Evolutionary conservation across 2,888 invertebrate genomes (phyloP).

Genomic region (Sinopyrophorus schimmeli): DNA sequence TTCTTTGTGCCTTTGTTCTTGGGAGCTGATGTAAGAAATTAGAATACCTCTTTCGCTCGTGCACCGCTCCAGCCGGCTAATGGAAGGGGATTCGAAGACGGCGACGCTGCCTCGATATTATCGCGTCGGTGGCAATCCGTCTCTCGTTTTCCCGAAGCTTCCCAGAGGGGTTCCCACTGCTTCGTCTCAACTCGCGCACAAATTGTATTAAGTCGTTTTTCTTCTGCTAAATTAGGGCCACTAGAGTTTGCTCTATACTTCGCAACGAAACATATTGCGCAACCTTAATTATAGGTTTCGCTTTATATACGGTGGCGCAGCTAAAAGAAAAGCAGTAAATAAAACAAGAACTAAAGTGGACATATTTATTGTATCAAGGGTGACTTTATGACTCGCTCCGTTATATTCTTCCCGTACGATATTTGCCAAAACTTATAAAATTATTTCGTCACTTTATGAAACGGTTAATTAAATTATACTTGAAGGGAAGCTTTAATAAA

Average conservation of each 20-base stretch:
- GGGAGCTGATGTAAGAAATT: slow-evolving; percentile 29
- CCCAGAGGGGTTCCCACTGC: slow-evolving; percentile 20
- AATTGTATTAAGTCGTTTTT: slow-evolving; percentile 24
- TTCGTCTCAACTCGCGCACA: slow-evolving; percentile 20
- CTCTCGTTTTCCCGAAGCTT: slow-evolving; percentile 25
- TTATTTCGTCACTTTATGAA: too few species aligned
- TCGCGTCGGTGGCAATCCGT: slow-evolving; percentile 26
- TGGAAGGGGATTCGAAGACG: slow-evolving; percentile 23
- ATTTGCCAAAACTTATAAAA: too few species aligned
- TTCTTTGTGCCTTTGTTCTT: slow-evolving; percentile 27
- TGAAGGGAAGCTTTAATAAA: too few species aligned
- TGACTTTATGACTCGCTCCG: too few species aligned
- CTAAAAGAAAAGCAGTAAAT: neutral
- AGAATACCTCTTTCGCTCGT: slow-evolving; percentile 23
- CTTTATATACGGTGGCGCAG: neutral
- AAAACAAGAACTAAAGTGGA: neutral
- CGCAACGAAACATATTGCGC: slow-evolving; percentile 10
- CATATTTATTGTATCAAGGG: too few species aligned
- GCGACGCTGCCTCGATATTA: slow-evolving; percentile 19
- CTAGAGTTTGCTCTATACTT: slow-evolving; percentile 13
- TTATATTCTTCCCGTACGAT: too few species aligned
- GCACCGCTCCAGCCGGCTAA: slow-evolving; percentile 15
- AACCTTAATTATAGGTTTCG: slow-evolving; percentile 9
- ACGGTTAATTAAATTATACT: too few species aligned
- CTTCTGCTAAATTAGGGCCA: slow-evolving; percentile 19